These are phyloP conservation scores for Somateria mollissima DNA, from an alignment of 2,797 vertebrate species.

Conservation along the genomic window DNA sequence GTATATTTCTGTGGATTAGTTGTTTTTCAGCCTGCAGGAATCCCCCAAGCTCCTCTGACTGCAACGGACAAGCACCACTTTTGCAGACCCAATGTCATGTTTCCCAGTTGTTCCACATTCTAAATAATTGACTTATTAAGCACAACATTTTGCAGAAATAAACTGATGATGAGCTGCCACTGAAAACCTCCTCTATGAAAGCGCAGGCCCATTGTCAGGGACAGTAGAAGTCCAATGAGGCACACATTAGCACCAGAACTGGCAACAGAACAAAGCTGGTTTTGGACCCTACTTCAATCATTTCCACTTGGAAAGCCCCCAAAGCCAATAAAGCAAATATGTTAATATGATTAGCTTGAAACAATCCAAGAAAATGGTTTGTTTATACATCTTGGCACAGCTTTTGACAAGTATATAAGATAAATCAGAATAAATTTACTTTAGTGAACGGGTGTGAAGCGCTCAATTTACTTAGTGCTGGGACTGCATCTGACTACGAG, in stretches of 20 bases:
- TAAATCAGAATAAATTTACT: constrained; percentile 74
- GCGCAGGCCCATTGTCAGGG: not conserved
- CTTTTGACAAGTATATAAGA: constrained; percentile 68
- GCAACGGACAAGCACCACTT: not conserved
- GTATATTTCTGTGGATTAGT: not conserved
- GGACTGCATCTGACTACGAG: not conserved
- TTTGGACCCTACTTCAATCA: constrained; percentile 76
- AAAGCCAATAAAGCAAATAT: constrained; percentile 76
- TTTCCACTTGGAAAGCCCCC: constrained; percentile 73
- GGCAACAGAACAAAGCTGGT: constrained; percentile 65
- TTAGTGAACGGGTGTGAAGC: constrained; percentile 18
- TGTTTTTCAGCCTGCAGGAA: not conserved
- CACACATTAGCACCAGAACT: constrained; percentile 36
- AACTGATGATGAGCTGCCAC: not conserved
- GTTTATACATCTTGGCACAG: constrained; percentile 77
- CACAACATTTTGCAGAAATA: not conserved
- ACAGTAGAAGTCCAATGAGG: constrained; percentile 19
- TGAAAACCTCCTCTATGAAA: not conserved
- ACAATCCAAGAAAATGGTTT: constrained; percentile 75
- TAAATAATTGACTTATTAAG: not conserved
- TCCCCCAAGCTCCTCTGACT: not conserved
- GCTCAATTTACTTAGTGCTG: not conserved
- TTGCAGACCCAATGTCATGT: fast-evolving
- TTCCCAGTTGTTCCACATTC: not conserved
- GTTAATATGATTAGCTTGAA: constrained; percentile 73